Evolutionary conservation across 2,797 vertebrate genomes (phyloP).

Genomic region (Otolemur crassicaudatus): DNA sequence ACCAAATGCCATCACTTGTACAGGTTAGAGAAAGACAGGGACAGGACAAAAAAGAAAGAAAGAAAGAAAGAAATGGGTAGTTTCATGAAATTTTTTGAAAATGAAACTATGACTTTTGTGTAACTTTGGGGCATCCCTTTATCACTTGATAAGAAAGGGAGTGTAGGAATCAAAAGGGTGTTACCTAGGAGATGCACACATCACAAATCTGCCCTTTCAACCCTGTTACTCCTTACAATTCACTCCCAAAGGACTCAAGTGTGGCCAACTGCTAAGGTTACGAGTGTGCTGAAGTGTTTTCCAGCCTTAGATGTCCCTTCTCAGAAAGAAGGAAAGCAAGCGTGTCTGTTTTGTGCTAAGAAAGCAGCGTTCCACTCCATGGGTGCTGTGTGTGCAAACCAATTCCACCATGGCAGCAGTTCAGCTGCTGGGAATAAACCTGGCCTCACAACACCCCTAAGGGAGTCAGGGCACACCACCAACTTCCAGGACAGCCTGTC

Average conservation of each 20-base stretch:
- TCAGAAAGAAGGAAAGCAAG: not conserved
- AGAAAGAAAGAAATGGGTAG: not conserved
- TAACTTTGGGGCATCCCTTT: not conserved
- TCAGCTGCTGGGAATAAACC: not conserved
- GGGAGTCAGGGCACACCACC: rapidly evolving
- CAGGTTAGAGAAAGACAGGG: not conserved
- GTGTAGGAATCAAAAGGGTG: not conserved
- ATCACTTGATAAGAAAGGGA: not conserved
- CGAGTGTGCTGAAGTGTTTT: not conserved
- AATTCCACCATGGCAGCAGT: not conserved
- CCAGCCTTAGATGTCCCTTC: not conserved
- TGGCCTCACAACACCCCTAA: too few relatives aligned
- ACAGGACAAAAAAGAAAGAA: not conserved
- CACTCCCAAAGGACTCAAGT: not conserved
- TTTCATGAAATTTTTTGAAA: not conserved
- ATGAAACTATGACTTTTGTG: not conserved
- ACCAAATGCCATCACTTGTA: not conserved
- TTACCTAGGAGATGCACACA: not conserved
- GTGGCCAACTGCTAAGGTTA: not conserved
- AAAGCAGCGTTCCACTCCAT: rapidly evolving
- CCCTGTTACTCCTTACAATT: not conserved
- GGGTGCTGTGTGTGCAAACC: not conserved
- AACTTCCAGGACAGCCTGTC: not conserved
- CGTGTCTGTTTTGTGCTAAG: rapidly evolving
- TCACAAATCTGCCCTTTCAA: not conserved